Percentiles rank a stretch among this genome's conserved stretches.
Evolutionary conservation across 2,113 vertebrate genomes (phyloP).

Genomic region (Trochalopteron elliotii): DNA sequence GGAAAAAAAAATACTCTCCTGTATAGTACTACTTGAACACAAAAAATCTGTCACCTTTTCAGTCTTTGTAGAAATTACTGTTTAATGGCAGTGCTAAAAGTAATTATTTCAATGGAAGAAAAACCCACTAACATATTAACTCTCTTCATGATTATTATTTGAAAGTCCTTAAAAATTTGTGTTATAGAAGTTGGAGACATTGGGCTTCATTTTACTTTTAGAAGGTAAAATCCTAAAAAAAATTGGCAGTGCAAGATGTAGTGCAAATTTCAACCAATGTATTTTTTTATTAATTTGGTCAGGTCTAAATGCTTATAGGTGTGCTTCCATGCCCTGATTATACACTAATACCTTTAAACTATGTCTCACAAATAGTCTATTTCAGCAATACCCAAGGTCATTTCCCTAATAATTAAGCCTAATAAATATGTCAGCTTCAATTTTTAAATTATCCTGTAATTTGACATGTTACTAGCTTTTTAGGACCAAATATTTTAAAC

Average conservation of each 20-base stretch:
- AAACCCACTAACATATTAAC: background rate
- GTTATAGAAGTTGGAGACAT: background rate
- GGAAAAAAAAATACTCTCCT: background rate
- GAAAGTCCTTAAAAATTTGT: background rate
- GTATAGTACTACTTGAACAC: background rate
- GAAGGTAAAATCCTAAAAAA: background rate
- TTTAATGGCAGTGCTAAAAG: background rate
- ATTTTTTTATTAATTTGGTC: background rate
- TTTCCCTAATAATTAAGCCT: background rate
- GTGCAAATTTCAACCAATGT: background rate
- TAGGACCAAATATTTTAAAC: background rate
- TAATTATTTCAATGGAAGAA: background rate
- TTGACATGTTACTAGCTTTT: background rate
- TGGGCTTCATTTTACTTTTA: background rate
- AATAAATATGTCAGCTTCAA: background rate
- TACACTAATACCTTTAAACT: background rate
- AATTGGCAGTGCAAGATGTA: background rate
- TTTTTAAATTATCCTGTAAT: background rate
- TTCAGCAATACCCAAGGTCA: background rate
- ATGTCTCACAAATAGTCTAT: background rate
- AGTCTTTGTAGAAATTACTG: background rate
- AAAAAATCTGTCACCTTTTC: background rate
- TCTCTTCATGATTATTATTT: background rate
- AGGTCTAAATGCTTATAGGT: background rate
- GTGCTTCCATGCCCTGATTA: background rate